These are phyloP conservation scores for Ophioderma brevispina DNA, from an alignment of 35 echinoderm and acorn worm genomes.

Conservation along the genomic window DNA sequence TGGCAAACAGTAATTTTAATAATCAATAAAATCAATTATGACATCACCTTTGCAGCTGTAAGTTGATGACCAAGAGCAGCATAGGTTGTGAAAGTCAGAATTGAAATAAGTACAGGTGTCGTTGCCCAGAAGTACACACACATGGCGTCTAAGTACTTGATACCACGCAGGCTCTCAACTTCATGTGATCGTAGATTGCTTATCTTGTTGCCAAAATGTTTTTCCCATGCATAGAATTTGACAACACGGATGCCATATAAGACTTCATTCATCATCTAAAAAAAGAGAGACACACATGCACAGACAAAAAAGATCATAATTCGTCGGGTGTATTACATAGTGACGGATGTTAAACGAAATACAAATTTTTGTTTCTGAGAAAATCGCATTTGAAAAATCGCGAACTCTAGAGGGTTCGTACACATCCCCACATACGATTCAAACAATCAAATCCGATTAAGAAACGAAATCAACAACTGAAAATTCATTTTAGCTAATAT, in stretches of 20 bases:
- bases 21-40: too few species aligned
- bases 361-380: too few species aligned
- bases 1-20: too few species aligned
- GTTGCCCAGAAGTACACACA: constrained; percentile 99
- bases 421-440: too few species aligned
- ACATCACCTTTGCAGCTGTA: constrained; percentile 96
- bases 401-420: too few species aligned
- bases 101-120: constrained; percentile 90
- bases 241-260: constrained; percentile 93
- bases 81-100: constrained; percentile 93
- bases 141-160: constrained; percentile 97
- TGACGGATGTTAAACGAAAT: too few species aligned
- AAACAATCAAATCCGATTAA: too few species aligned
- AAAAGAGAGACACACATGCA: not conserved
- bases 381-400: too few species aligned
- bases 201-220: constrained; percentile 71
- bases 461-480: too few species aligned
- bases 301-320: too few species aligned
- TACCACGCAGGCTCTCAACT: constrained; percentile 76
- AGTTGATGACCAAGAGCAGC: constrained; percentile 62
- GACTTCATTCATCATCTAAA: constrained; percentile 93
- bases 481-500: too few species aligned
- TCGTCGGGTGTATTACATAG: too few species aligned
- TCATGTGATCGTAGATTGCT: constrained; percentile 62
- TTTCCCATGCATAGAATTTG: constrained; percentile 98